Evolutionary conservation across 2,797 vertebrate genomes (phyloP).

Genomic region (Chaetophractus vellerosus): DNA sequence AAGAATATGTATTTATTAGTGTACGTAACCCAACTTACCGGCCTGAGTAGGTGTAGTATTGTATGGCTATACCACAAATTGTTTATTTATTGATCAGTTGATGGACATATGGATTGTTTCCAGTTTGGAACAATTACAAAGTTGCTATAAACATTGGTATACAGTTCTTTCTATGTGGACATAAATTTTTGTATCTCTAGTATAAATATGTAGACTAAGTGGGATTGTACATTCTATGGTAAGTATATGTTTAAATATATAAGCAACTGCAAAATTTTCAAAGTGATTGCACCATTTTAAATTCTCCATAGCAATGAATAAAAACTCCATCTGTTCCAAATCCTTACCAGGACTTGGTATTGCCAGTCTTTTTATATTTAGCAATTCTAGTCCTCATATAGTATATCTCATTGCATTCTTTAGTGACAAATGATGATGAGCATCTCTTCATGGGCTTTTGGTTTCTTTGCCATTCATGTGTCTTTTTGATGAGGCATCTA

Average conservation of each 20-base stretch:
- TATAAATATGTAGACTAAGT: not conserved
- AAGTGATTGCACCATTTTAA: not conserved
- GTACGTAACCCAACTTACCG: not conserved
- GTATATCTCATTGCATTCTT: not conserved
- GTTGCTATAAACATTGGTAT: not conserved
- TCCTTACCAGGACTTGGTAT: not conserved
- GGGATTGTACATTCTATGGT: not conserved
- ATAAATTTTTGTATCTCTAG: not conserved
- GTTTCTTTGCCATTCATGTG: not conserved
- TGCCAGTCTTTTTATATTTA: not conserved
- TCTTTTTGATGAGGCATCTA: not conserved
- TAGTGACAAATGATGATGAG: not conserved
- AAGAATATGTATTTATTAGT: too few relatives aligned
- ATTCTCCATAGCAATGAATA: not conserved
- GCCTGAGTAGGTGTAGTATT: not conserved
- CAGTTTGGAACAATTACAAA: not conserved
- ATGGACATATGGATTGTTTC: not conserved
- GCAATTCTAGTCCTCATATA: not conserved
- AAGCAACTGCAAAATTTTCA: not conserved
- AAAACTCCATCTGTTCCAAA: not conserved
- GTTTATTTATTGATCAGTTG: not conserved
- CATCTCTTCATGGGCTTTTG: not conserved
- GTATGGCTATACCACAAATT: not conserved
- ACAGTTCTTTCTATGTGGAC: not conserved
- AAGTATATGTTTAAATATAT: not conserved